Percentiles rank a stretch among this genome's conserved stretches.
These are phyloP conservation scores for Stigmatopora nigra DNA, from an alignment of 2,113 vertebrate species.

Conservation along the genomic window DNA sequence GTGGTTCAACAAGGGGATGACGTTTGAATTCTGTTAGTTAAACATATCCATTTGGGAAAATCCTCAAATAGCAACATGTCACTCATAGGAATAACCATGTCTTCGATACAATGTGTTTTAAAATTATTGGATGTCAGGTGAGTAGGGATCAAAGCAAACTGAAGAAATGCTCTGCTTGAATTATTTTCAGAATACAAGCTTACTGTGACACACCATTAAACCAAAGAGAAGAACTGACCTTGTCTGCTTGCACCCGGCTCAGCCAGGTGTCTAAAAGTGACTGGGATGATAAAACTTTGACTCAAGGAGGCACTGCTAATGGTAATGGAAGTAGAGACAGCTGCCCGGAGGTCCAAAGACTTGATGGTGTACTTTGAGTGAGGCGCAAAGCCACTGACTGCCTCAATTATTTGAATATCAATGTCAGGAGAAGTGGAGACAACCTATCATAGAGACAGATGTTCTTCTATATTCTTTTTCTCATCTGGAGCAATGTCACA, in stretches of 20 bases:
- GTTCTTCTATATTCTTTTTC: neutral
- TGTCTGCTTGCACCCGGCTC: conserved; percentile 56
- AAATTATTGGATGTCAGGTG: neutral
- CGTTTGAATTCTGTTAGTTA: neutral
- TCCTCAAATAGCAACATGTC: neutral
- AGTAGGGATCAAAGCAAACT: neutral
- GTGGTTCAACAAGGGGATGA: conserved; percentile 3
- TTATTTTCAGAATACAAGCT: neutral
- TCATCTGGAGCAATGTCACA: neutral
- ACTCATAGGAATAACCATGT: neutral
- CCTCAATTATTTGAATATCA: conserved; percentile 72
- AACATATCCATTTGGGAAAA: neutral
- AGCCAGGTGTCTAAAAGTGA: conserved; percentile 73
- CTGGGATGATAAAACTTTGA: conserved; percentile 75
- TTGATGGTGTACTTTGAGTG: conserved; percentile 75
- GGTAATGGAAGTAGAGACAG: conserved; percentile 68
- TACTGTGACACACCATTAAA: conserved; percentile 3
- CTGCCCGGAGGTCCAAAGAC: conserved; percentile 65
- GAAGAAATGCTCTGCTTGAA: neutral
- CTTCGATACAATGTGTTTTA: neutral
- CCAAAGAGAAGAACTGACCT: conserved; percentile 39
- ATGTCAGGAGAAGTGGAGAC: conserved; percentile 72
- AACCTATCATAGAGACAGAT: conserved; percentile 66
- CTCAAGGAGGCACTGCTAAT: conserved; percentile 73
- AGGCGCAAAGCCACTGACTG: conserved; percentile 68